These are phyloP conservation scores for Pangasius sanitwongsei DNA, from an alignment of 2,797 vertebrate genomes.

Conservation along the genomic window DNA sequence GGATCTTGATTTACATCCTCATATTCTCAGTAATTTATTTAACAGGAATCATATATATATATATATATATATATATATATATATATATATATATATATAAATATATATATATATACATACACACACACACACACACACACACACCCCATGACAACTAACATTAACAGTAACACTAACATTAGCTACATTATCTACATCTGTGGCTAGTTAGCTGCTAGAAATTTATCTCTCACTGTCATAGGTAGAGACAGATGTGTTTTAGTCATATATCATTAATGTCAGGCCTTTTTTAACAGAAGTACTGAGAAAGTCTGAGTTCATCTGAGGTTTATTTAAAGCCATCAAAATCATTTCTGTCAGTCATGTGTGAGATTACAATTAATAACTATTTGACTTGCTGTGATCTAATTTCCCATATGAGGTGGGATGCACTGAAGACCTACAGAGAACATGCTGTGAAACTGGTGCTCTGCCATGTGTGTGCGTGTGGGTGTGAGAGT, in stretches of 20 bases:
- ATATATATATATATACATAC: too few relatives aligned
- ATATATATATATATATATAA: too few relatives aligned
- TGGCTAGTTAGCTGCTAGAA: not conserved
- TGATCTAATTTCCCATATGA: not conserved
- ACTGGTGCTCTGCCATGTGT: not conserved
- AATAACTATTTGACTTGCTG: not conserved
- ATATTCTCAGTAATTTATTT: not conserved
- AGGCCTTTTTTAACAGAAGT: not conserved
- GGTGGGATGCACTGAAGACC: not conserved
- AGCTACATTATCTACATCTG: too few relatives aligned
- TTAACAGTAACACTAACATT: not conserved
- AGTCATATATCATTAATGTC: not conserved
- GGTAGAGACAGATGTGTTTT: not conserved
- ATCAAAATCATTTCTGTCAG: not conserved
- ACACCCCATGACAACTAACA: not conserved
- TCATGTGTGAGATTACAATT: conserved; percentile 7
- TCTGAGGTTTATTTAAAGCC: not conserved
- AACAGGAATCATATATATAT: not conserved
- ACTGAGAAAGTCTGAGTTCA: not conserved
- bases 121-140: not conserved
- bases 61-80: too few relatives aligned
- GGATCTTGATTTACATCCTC: not conserved
- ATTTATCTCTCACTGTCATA: not conserved
- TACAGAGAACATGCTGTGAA: conserved; percentile 4
- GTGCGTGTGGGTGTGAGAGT: not conserved